Evolutionary conservation across 2,888 invertebrate species (phyloP).

Genomic region (Ditula angustiorana): DNA sequence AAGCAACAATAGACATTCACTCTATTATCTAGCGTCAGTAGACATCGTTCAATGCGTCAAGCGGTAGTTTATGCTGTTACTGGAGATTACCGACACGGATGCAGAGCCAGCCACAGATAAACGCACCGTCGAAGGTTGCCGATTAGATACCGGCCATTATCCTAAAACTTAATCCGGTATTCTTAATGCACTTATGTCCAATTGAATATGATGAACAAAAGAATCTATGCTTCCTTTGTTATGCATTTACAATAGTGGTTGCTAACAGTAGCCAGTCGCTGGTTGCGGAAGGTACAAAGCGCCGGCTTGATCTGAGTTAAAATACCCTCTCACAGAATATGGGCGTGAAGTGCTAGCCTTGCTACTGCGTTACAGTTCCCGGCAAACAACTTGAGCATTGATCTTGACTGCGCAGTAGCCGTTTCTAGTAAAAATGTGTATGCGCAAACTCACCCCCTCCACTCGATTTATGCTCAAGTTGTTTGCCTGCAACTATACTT

Average conservation of each 20-base stretch:
- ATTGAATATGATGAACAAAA: slow-evolving; percentile 4
- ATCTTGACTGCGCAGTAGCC: too few relatives aligned
- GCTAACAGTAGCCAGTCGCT: not conserved
- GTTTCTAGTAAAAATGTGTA: too few relatives aligned
- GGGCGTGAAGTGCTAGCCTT: too few relatives aligned
- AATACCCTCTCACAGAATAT: too few relatives aligned
- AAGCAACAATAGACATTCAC: not conserved
- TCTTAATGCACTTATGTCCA: slow-evolving; percentile 18
- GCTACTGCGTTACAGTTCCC: too few relatives aligned
- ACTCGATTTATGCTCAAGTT: too few relatives aligned
- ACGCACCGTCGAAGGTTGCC: slow-evolving; percentile 25
- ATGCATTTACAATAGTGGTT: too few relatives aligned
- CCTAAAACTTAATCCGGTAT: slow-evolving; percentile 18
- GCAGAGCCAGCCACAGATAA: slow-evolving; percentile 28
- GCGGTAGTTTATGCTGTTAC: slow-evolving; percentile 2
- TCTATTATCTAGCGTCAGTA: not conserved
- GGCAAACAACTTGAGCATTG: too few relatives aligned
- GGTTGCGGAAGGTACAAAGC: too few relatives aligned
- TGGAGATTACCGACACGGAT: slow-evolving; percentile 31
- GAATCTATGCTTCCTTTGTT: not conserved
- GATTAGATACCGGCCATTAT: slow-evolving; percentile 29
- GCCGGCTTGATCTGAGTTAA: too few relatives aligned
- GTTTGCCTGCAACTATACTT: too few relatives aligned
- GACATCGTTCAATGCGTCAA: slow-evolving; percentile 2
- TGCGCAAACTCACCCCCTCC: too few relatives aligned